Evolutionary conservation across 2,797 vertebrate species (phyloP), one percentile per base, ranked within the genome.

Genomic region (Podargus strigoides): DNA sequence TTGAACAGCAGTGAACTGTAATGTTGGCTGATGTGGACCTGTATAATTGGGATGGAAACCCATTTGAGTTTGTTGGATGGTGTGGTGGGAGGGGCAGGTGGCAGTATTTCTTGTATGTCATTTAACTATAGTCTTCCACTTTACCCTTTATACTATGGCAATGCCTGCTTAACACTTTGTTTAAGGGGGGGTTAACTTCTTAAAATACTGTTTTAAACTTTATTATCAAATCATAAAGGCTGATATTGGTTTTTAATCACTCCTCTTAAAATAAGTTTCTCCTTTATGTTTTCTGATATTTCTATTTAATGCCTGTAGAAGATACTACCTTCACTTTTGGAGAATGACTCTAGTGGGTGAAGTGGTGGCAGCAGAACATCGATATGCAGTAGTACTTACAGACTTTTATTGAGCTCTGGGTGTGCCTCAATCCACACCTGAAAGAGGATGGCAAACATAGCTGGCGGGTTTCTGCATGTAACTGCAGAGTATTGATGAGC

Each of bases 1-100:
- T 5, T 94, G 59, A 95, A 81, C 75, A 70, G 10, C 32, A 66
- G 58, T 70, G 64, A 90, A 24, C 37, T 83, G 59, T 78, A 70
- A 39, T 22, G 32, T 39, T 81, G 37, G 50, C 59, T 41, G 23
- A 27, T 64, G 20, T 50, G 53, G 72, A 60, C 59, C 52, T 73
- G 12, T 85, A 26, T 59, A 87, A 78, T 11, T 93, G 42, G 50
- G 37, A 79, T 90, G 64, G 64, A 69, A 67, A 85, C 63, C 41
- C 41, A 55, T 52, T 34, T 47, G 30, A 59, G 28, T 84, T 32
- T 87, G 39, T 56, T 89, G 41, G 56, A n/a, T 62, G 3, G 10
- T 8, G 10, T 4, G 4, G 4, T 42, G 21, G 27, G 28, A 42
- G 7, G 4, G 19, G 9, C 60, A 41, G 55, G 14, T 62, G 11